Evolutionary conservation across 2,888 invertebrate genomes (phyloP).

Genomic region (Pseudococcus viburni): DNA sequence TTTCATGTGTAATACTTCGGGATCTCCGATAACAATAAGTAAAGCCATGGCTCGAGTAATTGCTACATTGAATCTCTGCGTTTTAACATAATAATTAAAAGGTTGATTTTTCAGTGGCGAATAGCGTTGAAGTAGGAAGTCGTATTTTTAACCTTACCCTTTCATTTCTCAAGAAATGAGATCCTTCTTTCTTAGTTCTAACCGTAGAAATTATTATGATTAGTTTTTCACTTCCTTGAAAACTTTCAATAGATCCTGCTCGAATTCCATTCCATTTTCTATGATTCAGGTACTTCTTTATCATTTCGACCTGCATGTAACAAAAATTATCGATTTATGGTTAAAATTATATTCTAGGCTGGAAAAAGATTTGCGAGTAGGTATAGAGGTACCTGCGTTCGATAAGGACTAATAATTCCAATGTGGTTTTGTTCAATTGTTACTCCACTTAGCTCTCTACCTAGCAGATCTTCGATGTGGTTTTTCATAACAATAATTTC

Average conservation of each 20-base stretch:
- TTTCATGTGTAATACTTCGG: slow-evolving; percentile 65
- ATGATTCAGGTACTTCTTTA: background rate
- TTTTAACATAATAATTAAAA: background rate
- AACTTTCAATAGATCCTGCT: slow-evolving; percentile 88
- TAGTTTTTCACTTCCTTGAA: slow-evolving; percentile 88
- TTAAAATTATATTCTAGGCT: background rate
- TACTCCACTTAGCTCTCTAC: slow-evolving; percentile 64
- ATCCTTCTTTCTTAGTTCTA: slow-evolving; percentile 77
- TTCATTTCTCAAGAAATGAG: slow-evolving; percentile 73
- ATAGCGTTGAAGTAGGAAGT: background rate
- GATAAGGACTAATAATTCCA: slow-evolving; percentile 77
- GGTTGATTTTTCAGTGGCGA: background rate
- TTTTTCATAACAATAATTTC: slow-evolving; percentile 76
- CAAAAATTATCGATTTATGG: background rate
- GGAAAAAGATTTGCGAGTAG: too few species aligned
- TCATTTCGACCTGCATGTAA: slow-evolving; percentile 37
- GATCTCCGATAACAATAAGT: slow-evolving; percentile 74
- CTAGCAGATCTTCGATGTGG: slow-evolving; percentile 76
- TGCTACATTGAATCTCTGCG: slow-evolving; percentile 83
- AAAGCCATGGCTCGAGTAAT: slow-evolving; percentile 81
- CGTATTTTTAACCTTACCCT: slow-evolving; percentile 71
- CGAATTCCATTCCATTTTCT: slow-evolving; percentile 73
- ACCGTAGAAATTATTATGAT: slow-evolving; percentile 88
- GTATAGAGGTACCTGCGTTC: slow-evolving; percentile 70
- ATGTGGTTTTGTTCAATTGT: slow-evolving; percentile 73